Conservation (phyloP, 2,888 invertebrate species). For the Synanthedon andrenaeformis region DNA sequence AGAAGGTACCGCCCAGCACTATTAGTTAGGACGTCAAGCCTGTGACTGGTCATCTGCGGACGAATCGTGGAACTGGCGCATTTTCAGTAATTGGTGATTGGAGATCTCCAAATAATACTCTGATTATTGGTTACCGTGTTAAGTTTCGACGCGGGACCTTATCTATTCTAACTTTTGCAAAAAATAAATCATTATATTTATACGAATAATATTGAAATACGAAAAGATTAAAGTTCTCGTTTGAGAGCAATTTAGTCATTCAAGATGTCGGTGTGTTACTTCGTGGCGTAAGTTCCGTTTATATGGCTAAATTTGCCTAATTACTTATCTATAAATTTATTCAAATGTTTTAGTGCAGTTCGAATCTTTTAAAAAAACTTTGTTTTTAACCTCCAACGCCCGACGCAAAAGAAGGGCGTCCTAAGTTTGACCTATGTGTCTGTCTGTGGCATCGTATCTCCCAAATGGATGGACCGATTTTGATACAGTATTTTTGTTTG, state of each 20-base stretch:
- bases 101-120: conserved; percentile 64
- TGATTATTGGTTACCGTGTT: conserved; percentile 67
- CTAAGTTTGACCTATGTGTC: too few species aligned
- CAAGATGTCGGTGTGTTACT: conserved; percentile 78
- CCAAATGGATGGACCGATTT: too few species aligned
- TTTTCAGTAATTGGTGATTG: conserved; percentile 70
- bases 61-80: conserved; percentile 69
- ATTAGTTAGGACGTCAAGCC: conserved; percentile 45
- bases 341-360: too few species aligned
- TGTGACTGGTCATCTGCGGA: conserved; percentile 69
- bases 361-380: too few species aligned
- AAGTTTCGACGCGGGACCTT: conserved; percentile 51
- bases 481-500: too few species aligned
- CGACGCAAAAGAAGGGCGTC: too few species aligned
- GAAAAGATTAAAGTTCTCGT: conserved; percentile 17
- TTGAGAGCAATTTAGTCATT: conserved; percentile 24
- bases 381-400: too few species aligned
- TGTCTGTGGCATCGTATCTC: too few species aligned
- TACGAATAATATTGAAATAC: conserved; percentile 22
- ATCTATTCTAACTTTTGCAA: conserved; percentile 24
- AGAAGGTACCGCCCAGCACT: background rate
- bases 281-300: conserved; percentile 75
- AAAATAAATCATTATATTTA: conserved; percentile 7
- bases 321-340: too few species aligned
- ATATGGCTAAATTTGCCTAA: too few species aligned